These are phyloP conservation scores for Tenrec ecaudatus DNA, from an alignment of 2,113 vertebrate genomes.

Conservation along the genomic window DNA sequence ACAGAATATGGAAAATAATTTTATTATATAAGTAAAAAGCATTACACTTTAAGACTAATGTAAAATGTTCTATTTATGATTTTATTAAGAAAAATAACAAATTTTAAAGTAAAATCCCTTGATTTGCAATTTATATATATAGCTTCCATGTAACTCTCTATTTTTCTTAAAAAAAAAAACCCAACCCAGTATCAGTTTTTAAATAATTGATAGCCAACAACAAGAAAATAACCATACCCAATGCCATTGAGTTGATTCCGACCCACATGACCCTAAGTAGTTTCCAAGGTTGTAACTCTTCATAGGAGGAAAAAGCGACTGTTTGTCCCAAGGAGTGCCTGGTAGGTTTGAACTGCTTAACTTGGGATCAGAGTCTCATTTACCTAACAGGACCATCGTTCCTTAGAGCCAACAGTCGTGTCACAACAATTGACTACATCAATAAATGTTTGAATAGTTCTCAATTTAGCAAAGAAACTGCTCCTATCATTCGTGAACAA, in stretches of 20 bases:
- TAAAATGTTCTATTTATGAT: slow-evolving; percentile 40
- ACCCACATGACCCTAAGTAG: too few relatives aligned
- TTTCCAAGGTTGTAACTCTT: too few relatives aligned
- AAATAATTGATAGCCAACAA: slow-evolving; percentile 21
- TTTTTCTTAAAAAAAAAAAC: slow-evolving; percentile 50
- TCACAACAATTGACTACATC: slow-evolving; percentile 16
- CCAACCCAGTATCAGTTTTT: background rate
- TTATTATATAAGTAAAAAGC: slow-evolving; percentile 50
- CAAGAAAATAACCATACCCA: too few relatives aligned
- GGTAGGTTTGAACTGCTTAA: too few relatives aligned
- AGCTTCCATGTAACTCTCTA: background rate
- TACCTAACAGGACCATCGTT: too few relatives aligned
- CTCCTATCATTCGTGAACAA: background rate
- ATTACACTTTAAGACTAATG: slow-evolving; percentile 17
- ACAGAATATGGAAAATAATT: slow-evolving; percentile 72
- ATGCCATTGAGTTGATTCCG: too few relatives aligned
- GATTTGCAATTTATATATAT: slow-evolving; percentile 40
- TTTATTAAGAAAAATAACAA: slow-evolving; percentile 41
- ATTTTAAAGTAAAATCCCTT: slow-evolving; percentile 46
- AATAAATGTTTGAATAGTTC: slow-evolving; percentile 10
- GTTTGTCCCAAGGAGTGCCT: too few relatives aligned
- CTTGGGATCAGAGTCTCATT: too few relatives aligned
- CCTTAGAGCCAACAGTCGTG: background rate
- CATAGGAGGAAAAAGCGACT: too few relatives aligned
- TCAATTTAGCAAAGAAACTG: background rate